Evolutionary conservation across 1,140 invertebrate genomes (phyloP).

Genomic region (Propsilocerus akamusi): DNA sequence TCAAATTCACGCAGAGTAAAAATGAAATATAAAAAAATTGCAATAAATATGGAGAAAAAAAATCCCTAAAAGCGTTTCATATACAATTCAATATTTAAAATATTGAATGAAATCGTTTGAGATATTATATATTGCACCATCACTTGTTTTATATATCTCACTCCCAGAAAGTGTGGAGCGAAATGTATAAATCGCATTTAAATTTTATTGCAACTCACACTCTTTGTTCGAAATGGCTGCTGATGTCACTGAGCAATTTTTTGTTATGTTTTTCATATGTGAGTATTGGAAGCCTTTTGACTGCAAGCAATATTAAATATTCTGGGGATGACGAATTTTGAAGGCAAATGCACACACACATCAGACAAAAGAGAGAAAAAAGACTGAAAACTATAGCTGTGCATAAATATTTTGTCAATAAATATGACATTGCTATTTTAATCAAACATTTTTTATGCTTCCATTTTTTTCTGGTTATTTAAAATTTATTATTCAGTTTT

Average conservation of each 20-base stretch:
- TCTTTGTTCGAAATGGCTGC: neutral
- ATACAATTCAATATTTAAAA: too few species aligned
- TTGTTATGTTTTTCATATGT: neutral
- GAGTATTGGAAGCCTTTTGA: neutral
- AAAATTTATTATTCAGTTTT: too few species aligned
- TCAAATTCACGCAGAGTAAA: too few species aligned
- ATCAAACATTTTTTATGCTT: conserved; percentile 4
- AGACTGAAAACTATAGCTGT: too few species aligned
- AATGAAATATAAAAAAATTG: too few species aligned
- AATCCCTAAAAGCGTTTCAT: too few species aligned
- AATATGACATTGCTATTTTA: conserved; percentile 4
- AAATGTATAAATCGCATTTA: neutral
- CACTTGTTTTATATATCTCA: neutral
- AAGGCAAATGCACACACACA: too few species aligned
- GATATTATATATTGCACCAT: neutral
- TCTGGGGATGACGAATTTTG: neutral
- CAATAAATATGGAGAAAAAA: too few species aligned
- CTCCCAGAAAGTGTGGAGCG: neutral
- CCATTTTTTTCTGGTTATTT: too few species aligned
- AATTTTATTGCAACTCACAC: neutral
- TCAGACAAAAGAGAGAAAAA: neutral
- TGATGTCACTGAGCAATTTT: too few species aligned
- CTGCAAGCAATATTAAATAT: conserved; percentile 3
- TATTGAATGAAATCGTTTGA: conserved; percentile 1
- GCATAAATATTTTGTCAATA: conserved; percentile 3